Evolutionary conservation across 2,113 vertebrate genomes (phyloP).

Genomic region (Elephas maximus): DNA sequence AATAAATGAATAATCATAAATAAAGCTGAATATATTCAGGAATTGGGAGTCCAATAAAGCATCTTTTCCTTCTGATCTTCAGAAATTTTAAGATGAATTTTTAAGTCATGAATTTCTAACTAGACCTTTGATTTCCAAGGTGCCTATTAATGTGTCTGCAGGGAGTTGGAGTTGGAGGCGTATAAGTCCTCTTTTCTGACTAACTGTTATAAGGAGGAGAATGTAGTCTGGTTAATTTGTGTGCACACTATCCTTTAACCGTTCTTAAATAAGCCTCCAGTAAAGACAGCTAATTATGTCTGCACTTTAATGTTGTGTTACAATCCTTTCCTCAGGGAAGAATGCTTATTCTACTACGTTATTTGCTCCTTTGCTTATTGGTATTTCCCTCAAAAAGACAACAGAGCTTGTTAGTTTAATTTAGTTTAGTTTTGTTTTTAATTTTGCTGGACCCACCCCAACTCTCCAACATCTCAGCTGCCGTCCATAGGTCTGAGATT

Average conservation of each 20-base stretch:
- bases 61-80: not conserved
- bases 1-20: not conserved
- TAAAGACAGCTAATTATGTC: not conserved
- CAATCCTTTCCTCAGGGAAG: not conserved
- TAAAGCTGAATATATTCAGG: not conserved
- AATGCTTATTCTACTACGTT: not conserved
- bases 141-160: not conserved
- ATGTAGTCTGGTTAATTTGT: not conserved
- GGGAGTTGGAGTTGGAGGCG: not conserved
- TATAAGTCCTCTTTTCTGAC: not conserved
- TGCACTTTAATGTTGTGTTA: rapidly evolving
- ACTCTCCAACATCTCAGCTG: too few species aligned
- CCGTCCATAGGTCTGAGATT: too few species aligned
- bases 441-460: not conserved
- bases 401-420: not conserved
- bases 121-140: not conserved
- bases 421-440: not conserved
- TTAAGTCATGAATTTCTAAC: not conserved
- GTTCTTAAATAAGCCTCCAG: not conserved
- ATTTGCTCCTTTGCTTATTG: not conserved
- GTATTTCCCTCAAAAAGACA: not conserved
- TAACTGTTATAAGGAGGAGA: not conserved
- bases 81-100: not conserved
- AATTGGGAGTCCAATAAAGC: rapidly evolving
- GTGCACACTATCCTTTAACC: not conserved